Evolutionary conservation across 2,113 vertebrate species (phyloP).

Genomic region (Hippocampus comes): DNA sequence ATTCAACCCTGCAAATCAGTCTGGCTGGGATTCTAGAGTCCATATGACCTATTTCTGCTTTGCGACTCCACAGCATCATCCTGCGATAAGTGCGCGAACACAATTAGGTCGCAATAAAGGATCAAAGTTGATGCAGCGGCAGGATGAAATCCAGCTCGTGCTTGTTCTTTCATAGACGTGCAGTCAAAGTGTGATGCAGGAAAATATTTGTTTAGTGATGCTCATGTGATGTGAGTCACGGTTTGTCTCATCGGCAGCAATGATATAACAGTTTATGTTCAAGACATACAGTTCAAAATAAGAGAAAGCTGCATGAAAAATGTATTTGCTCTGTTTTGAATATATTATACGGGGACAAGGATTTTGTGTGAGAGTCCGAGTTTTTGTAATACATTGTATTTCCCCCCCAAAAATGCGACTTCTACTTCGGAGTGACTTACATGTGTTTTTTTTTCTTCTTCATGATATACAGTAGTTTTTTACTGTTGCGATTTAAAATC

Average conservation of each 20-base stretch:
- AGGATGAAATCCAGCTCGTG: conserved; percentile 42
- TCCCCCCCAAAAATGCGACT: too few species aligned
- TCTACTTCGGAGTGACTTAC: too few species aligned
- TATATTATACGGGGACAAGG: too few species aligned
- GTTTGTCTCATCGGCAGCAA: not conserved
- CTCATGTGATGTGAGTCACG: conserved; percentile 20
- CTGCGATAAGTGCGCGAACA: conserved; percentile 34
- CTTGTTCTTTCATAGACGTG: conserved; percentile 24
- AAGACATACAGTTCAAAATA: too few species aligned
- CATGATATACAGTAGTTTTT: too few species aligned
- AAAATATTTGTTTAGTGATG: conserved; percentile 17
- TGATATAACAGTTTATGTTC: not conserved
- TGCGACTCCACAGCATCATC: conserved; percentile 48
- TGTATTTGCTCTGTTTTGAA: too few species aligned
- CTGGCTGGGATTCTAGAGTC: conserved; percentile 32
- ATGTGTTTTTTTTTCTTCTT: too few species aligned
- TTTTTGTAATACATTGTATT: too few species aligned
- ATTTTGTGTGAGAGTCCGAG: too few species aligned
- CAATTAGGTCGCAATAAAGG: conserved; percentile 69
- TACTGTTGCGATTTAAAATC: too few species aligned
- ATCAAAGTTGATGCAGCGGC: conserved; percentile 53
- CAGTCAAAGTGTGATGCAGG: conserved; percentile 8
- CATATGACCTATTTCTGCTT: conserved; percentile 66
- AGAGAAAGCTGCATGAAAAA: not conserved
- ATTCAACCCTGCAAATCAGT: conserved; percentile 3